Evolutionary conservation across 2,113 vertebrate species (phyloP).

Genomic region (Tragelaphus scriptus): DNA sequence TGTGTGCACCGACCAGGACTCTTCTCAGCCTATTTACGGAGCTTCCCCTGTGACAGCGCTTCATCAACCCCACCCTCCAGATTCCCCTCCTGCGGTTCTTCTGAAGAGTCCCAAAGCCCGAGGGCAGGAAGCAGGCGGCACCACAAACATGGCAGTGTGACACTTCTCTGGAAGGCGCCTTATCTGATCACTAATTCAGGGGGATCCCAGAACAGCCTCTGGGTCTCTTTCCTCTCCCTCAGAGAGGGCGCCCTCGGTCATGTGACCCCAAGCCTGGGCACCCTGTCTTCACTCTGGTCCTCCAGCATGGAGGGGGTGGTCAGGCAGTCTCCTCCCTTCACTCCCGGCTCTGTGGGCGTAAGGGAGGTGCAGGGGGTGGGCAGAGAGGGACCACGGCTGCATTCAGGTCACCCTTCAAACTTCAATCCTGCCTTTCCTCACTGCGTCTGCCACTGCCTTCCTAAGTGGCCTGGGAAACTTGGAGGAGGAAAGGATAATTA

Average conservation of each 20-base stretch:
- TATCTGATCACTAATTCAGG: neutral
- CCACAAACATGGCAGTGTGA: fast-evolving
- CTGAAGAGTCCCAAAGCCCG: too few relatives aligned
- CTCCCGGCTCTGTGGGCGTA: neutral
- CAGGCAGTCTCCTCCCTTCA: neutral
- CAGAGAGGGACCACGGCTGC: fast-evolving
- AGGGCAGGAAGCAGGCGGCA: neutral
- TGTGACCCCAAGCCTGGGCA: fast-evolving
- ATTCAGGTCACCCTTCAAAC: fast-evolving
- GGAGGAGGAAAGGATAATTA: neutral
- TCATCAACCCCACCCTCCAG: fast-evolving
- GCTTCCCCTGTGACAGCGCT: neutral
- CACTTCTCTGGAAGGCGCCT: fast-evolving
- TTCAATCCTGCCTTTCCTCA: neutral
- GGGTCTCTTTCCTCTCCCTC: too few relatives aligned
- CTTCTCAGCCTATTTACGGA: too few relatives aligned
- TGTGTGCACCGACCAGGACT: fast-evolving
- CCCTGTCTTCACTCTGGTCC: neutral
- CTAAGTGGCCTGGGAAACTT: neutral
- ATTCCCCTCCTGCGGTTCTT: too few relatives aligned
- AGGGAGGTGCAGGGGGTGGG: neutral
- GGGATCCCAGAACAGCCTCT: neutral
- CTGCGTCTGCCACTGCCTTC: neutral
- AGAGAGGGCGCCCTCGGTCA: fast-evolving
- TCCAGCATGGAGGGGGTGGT: fast-evolving